phyloP scores from a whole-genome alignment of 2,113 vertebrate species.

The Pomatorhinus ruficollis region DNA sequence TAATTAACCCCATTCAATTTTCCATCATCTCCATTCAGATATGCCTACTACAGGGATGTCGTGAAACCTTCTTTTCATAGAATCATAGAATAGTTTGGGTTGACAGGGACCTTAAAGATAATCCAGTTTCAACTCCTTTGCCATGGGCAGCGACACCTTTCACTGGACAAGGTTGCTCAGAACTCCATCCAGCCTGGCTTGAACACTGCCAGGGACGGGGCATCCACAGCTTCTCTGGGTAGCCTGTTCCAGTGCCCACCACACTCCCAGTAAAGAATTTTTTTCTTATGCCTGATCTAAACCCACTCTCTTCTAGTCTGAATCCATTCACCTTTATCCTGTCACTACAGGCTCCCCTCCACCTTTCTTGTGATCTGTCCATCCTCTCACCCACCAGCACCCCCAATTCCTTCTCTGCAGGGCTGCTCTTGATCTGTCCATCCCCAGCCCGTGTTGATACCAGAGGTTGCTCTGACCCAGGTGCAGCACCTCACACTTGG shows the following conservation, averaged over 20 bases:
- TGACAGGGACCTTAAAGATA: background rate
- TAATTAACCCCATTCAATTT: constrained; percentile 38
- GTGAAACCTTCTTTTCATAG: background rate
- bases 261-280: background rate
- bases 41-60: background rate
- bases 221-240: background rate
- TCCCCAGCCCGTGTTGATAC: background rate
- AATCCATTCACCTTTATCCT: background rate
- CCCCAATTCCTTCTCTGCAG: background rate
- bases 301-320: background rate
- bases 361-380: background rate
- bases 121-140: background rate
- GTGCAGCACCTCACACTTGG: background rate
- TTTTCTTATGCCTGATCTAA: background rate
- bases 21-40: background rate
- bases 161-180: background rate
- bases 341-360: background rate
- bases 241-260: background rate
- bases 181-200: background rate
- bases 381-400: background rate
- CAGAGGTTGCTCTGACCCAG: background rate
- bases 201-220: background rate
- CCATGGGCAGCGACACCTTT: background rate
- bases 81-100: background rate
- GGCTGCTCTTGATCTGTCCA: background rate